A percentile compares a stretch with the other conserved stretches of the same genome.
phyloP scores from a whole-genome alignment of 2,797 vertebrate species.

The Eulemur coronatus region DNA sequence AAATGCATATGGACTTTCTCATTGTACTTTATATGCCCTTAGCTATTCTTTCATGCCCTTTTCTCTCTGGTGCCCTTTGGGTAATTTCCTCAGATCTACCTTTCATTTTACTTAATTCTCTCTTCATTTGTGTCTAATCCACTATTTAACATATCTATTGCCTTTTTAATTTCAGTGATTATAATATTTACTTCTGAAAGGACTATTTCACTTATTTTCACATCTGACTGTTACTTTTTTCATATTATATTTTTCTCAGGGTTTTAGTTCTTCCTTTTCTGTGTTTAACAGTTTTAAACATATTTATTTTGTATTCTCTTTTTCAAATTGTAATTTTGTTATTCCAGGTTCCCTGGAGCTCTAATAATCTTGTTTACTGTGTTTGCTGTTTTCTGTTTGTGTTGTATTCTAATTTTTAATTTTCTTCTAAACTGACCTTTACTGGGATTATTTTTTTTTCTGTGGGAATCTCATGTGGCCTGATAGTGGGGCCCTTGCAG shows the following conservation, averaged over 20 bases:
- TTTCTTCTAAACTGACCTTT: not conserved
- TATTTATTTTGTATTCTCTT: not conserved
- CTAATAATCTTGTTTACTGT: not conserved
- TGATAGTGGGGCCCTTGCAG: not conserved
- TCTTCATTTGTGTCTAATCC: not conserved
- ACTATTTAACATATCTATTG: not conserved
- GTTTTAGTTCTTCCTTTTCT: not conserved
- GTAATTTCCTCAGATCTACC: not conserved
- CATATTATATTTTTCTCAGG: not conserved
- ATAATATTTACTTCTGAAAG: not conserved
- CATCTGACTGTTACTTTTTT: not conserved
- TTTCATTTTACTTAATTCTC: slow-evolving; percentile 14
- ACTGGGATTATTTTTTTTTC: not conserved
- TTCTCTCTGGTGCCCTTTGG: not conserved
- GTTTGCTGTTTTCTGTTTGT: not conserved
- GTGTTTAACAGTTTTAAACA: slow-evolving; percentile 1
- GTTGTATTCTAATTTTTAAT: not conserved
- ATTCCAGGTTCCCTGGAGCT: not conserved
- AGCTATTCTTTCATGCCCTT: not conserved
- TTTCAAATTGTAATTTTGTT: not conserved
- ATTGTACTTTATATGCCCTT: not conserved
- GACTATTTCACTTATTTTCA: not conserved
- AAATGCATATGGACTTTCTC: not conserved
- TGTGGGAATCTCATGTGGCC: not conserved
- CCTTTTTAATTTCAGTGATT: not conserved